Base-by-base conservation (phyloP, 2,888 invertebrate genomes). In the Melieria crassipennis region DNA sequence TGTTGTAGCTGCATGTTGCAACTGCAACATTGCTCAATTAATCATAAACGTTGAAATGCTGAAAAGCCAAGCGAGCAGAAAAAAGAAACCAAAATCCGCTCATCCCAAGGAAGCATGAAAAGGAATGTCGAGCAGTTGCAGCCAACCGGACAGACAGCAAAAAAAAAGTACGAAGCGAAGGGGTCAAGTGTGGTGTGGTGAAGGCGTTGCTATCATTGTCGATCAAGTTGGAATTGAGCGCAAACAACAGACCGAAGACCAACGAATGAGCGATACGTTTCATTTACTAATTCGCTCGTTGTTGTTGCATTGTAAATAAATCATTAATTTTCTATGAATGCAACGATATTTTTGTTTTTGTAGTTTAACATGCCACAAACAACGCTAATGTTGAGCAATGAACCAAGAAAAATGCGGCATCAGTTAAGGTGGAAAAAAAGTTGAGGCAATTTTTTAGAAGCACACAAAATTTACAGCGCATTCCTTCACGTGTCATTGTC, bases 1-100 rank as follows among this genome's bases (percentile, higher is more conserved):
- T 66, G 60, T 67, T 56, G 55, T 56, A 5, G 45, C 47, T 62
- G 69, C 56, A 55, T 61, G 62, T 69, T 69, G 69, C 69, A 52
- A 52, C 52, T 52, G 52, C 13, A 52, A 52, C 52, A 52, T 52
- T 52, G 52, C 52, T 52, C 52, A 52, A 52, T 52, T 52, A 52
- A 52, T 52, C 52, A 52, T 52, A 52, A 52, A 52, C 13, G 52
- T 52, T 52, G 52, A 52, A 52, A n/a, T n/a, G 52, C 30, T 30
- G 30, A 30, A 30, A 30, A 30, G 30, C 30, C 30, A 30, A 30
- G 30, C 3, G 30, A 30, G 30, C 30, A 30, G 30, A 30, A 30
- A 30, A 30, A 30, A 30, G 3, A 30, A 30, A 30, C 2, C 30
- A 30, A 30, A 30, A 30, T 30, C 30, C 2, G 30, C 30, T 30